Percentiles rank a stretch among this genome's conserved stretches.
Conservation (phyloP, 2,888 invertebrate genomes). For the Herminia tarsipennalis region DNA sequence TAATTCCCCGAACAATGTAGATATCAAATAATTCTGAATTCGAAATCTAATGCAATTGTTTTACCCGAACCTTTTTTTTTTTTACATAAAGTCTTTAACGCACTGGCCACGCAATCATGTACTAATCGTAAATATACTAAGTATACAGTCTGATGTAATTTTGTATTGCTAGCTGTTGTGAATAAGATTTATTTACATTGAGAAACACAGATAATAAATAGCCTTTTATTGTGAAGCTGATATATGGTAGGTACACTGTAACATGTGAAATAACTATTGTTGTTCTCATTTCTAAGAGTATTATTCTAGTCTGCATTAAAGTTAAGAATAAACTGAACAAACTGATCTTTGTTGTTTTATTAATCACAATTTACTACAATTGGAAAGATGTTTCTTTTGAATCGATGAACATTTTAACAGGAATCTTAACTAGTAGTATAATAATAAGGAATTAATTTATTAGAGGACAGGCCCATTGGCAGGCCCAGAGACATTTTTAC, state of each 20-base stretch:
- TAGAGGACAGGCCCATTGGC: too few relatives aligned
- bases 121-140: slow-evolving; percentile 45
- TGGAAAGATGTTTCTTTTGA: too few relatives aligned
- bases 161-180: slow-evolving; percentile 85
- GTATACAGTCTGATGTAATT: slow-evolving; percentile 79
- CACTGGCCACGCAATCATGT: slow-evolving; percentile 53
- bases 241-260: slow-evolving; percentile 82
- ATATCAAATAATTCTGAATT: too few relatives aligned
- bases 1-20: too few relatives aligned
- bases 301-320: slow-evolving; percentile 86
- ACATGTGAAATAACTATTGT: slow-evolving; percentile 84
- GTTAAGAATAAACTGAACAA: slow-evolving; percentile 85
- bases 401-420: too few relatives aligned
- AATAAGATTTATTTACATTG: slow-evolving; percentile 84
- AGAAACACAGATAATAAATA: slow-evolving; percentile 82
- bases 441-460: too few relatives aligned
- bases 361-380: too few relatives aligned
- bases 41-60: too few relatives aligned
- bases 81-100: slow-evolving; percentile 17
- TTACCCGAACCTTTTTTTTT: too few relatives aligned
- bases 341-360: slow-evolving; percentile 62
- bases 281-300: slow-evolving; percentile 86
- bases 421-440: too few relatives aligned
- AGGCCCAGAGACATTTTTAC: too few relatives aligned
- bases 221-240: slow-evolving; percentile 83